Percentiles rank a stretch among this genome's conserved stretches.
Evolutionary conservation across 2,113 vertebrate genomes (phyloP).

Genomic region (Aspiorhynchus laticeps): DNA sequence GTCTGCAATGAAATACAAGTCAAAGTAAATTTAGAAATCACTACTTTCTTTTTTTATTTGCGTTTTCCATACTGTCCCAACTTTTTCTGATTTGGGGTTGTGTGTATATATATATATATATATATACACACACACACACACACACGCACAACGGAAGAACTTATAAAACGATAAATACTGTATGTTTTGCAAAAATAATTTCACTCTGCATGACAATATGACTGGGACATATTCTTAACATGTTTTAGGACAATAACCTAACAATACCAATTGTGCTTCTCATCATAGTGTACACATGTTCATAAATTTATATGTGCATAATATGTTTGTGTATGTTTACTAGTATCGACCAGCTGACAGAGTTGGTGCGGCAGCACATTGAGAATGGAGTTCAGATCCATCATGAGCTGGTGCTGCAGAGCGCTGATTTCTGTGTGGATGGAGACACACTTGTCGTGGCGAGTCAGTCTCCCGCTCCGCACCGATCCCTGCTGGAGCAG

Average conservation of each 20-base stretch:
- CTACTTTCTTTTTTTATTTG: too few species aligned
- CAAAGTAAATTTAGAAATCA: too few species aligned
- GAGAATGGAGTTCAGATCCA: constrained; percentile 80
- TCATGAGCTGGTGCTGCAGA: constrained; percentile 79
- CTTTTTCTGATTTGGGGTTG: too few species aligned
- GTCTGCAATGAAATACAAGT: too few species aligned
- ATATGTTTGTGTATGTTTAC: not conserved
- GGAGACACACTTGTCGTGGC: constrained; percentile 76
- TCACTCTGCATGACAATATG: not conserved
- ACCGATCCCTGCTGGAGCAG: constrained; percentile 71
- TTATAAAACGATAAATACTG: too few species aligned
- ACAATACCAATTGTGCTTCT: not conserved
- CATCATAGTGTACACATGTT: not conserved
- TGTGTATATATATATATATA: too few species aligned
- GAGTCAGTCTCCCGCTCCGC: constrained; percentile 60
- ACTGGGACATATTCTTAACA: not conserved
- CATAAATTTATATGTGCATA: not conserved
- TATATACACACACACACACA: too few species aligned
- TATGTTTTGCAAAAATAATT: too few species aligned
- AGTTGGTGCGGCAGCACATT: constrained; percentile 81
- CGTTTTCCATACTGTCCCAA: too few species aligned
- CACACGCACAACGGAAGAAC: too few species aligned
- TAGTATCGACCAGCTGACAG: constrained; percentile 82
- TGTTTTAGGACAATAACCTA: not conserved
- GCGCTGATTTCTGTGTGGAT: constrained; percentile 81